Evolutionary conservation across 2,888 invertebrate species (phyloP).

Genomic region (Chalcosyrphus nemorum): DNA sequence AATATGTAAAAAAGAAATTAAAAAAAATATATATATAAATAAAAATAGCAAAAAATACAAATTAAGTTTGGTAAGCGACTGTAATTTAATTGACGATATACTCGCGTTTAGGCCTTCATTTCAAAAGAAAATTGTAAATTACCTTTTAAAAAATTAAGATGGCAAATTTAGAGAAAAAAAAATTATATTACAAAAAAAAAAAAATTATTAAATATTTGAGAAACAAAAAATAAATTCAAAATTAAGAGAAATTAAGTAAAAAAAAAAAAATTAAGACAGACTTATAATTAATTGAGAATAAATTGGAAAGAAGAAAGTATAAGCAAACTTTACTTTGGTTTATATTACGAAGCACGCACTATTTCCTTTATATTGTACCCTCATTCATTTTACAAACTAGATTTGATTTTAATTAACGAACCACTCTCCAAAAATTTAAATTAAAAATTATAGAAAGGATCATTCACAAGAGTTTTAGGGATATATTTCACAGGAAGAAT

Average conservation of each 20-base stretch:
- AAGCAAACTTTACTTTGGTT: conserved; percentile 41
- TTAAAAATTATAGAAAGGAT: conserved; percentile 2
- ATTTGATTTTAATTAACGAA: not conserved
- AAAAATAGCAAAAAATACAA: conserved; percentile 56
- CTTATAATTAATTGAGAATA: conserved; percentile 31
- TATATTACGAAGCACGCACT: conserved; percentile 37
- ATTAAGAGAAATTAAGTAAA: conserved; percentile 56
- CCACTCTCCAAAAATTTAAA: conserved; percentile 10
- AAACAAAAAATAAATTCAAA: conserved; percentile 66
- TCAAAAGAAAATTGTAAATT: conserved; percentile 84
- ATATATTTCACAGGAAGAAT: conserved; percentile 6
- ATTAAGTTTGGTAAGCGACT: conserved; percentile 79
- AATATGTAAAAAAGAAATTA: conserved; percentile 62
- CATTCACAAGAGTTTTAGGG: conserved; percentile 1
- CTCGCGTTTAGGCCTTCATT: conserved; percentile 87
- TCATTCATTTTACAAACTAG: not conserved
- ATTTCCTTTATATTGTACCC: not conserved
- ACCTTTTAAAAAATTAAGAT: conserved; percentile 82
- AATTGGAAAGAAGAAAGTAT: conserved; percentile 31
- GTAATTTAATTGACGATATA: conserved; percentile 84
- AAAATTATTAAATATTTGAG: conserved; percentile 73
- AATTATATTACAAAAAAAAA: conserved; percentile 71
- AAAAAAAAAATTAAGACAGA: conserved; percentile 42
- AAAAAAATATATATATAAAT: conserved; percentile 73
- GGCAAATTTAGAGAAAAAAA: conserved; percentile 80